phyloP scores from a whole-genome alignment of 1,140 invertebrate genomes.

The Scaptomyza graminum region DNA sequence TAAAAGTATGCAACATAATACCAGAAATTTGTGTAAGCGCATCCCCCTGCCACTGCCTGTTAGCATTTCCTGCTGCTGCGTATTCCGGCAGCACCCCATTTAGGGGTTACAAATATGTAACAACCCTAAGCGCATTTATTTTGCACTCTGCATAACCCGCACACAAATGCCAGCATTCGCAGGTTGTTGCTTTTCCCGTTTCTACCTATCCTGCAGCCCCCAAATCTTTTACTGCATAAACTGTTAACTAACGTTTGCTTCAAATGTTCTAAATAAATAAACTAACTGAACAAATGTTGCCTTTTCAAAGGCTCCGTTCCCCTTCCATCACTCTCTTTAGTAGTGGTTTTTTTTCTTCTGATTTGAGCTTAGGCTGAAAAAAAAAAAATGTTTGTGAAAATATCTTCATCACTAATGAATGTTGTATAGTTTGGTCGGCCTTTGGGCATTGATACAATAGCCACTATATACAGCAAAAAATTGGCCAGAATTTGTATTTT shows the following conservation, averaged over 20 bases:
- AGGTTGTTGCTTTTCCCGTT: constrained; percentile 19
- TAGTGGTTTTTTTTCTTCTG: constrained; percentile 1
- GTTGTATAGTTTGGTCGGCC: constrained; percentile 47
- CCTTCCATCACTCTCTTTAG: neutral
- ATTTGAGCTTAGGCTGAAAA: constrained; percentile 2
- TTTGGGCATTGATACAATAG: constrained; percentile 38
- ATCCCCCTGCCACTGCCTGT: constrained; percentile 16
- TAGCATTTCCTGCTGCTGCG: neutral
- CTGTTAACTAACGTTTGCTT: constrained; percentile 65
- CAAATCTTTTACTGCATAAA: constrained; percentile 5
- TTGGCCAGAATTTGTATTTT: constrained; percentile 9
- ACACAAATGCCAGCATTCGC: constrained; percentile 64
- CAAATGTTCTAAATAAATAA: constrained; percentile 71
- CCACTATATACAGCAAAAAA: neutral
- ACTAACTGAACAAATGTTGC: constrained; percentile 46
- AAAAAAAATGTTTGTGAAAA: constrained; percentile 22
- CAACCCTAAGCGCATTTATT: constrained; percentile 69
- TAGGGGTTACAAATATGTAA: constrained; percentile 5
- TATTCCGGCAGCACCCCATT: constrained; percentile 3
- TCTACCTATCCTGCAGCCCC: neutral
- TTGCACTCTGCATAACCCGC: constrained; percentile 47
- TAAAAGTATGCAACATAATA: constrained; percentile 79
- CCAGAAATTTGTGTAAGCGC: constrained; percentile 77
- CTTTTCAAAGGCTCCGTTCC: constrained; percentile 23
- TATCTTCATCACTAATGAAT: constrained; percentile 2